phyloP scores from a whole-genome alignment of 2,888 invertebrate species.

The Priocnemis perturbator region DNA sequence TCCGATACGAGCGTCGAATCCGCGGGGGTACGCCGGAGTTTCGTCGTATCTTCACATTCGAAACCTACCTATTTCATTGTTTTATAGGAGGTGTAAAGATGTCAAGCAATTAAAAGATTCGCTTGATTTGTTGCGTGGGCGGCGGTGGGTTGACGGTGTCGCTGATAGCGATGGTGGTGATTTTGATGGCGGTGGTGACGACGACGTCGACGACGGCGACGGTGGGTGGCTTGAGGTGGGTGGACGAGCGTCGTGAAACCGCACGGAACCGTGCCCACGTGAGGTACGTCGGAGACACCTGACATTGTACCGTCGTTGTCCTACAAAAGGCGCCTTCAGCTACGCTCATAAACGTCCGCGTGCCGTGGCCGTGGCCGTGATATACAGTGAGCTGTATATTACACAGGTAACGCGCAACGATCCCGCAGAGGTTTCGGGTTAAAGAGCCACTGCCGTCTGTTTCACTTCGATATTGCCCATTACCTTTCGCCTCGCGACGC shows the following conservation, averaged over 20 bases:
- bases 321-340: constrained; percentile 56
- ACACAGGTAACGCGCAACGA: constrained; percentile 53
- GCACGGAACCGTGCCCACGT: constrained; percentile 26
- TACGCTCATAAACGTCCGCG: constrained; percentile 64
- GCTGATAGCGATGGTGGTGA: constrained; percentile 11
- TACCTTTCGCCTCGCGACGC: constrained; percentile 3
- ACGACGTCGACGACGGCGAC: neutral
- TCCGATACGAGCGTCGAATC: constrained; percentile 29
- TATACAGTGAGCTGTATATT: constrained; percentile 70
- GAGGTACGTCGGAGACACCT: constrained; percentile 47
- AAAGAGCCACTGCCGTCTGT: constrained; percentile 34
- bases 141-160: constrained; percentile 21
- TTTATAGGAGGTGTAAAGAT: constrained; percentile 70
- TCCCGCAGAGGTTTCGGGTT: constrained; percentile 31
- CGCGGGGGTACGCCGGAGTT: neutral
- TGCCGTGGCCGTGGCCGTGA: constrained; percentile 48
- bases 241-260: constrained; percentile 39
- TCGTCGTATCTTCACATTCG: constrained; percentile 31
- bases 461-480: constrained; percentile 41
- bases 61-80: constrained; percentile 67
- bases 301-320: constrained; percentile 55
- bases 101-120: constrained; percentile 68
- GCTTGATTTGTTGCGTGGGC: constrained; percentile 64
- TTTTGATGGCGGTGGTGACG: neutral
- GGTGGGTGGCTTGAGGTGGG: constrained; percentile 27